Percentiles rank a stretch among this genome's conserved stretches.
Conservation (phyloP, 2,888 invertebrate genomes). For the Isoperla grammatica region DNA sequence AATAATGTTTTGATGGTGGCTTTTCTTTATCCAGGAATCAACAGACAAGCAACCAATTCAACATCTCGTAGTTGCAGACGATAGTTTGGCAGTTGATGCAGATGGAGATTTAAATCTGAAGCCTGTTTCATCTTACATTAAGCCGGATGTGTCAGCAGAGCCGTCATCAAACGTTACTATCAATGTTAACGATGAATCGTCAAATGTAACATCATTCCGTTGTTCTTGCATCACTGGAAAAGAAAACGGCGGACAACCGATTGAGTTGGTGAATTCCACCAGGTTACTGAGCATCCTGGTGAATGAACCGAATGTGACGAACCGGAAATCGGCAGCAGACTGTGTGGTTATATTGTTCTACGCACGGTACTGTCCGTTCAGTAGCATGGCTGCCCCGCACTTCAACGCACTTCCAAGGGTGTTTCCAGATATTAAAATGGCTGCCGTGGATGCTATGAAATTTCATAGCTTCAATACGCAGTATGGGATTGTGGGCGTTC, state of each 20-base stretch:
- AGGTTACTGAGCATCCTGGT: conserved; percentile 60
- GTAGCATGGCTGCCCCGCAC: conserved; percentile 82
- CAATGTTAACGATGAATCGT: conserved; percentile 19
- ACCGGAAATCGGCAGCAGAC: conserved; percentile 54
- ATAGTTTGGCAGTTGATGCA: conserved; percentile 7
- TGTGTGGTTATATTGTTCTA: conserved; percentile 84
- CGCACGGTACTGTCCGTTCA: conserved; percentile 84
- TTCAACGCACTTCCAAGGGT: conserved; percentile 84
- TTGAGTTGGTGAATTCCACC: conserved; percentile 61
- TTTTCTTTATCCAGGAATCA: background rate
- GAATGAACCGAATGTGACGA: conserved; percentile 58
- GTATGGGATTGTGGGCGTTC: conserved; percentile 86
- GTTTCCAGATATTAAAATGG: conserved; percentile 80
- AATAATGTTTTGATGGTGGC: background rate
- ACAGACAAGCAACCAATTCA: background rate
- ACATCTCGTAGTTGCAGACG: conserved; percentile 4
- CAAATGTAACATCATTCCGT: conserved; percentile 18
- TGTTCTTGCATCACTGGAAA: conserved; percentile 20
- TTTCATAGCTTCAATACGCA: conserved; percentile 82
- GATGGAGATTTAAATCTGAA: background rate
- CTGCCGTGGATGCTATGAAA: conserved; percentile 83
- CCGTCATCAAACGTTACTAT: conserved; percentile 2
- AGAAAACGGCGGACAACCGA: conserved; percentile 23
- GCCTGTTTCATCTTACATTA: background rate
- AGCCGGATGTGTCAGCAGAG: background rate